phyloP scores from a whole-genome alignment of 1,140 invertebrate species.

The Melitaea cinxia region DNA sequence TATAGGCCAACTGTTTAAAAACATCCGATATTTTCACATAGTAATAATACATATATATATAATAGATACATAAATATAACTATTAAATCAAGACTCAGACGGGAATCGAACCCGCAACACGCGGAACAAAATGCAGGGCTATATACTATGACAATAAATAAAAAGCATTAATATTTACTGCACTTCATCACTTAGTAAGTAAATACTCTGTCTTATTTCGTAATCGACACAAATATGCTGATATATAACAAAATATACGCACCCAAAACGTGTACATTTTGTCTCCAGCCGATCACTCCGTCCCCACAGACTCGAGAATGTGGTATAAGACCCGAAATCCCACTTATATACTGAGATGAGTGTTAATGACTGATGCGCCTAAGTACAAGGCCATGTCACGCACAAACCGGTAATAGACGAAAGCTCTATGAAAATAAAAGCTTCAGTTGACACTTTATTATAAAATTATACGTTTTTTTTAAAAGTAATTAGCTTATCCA shows the following conservation, averaged over 20 bases:
- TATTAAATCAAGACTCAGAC: too few species aligned
- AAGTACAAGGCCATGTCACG: slow-evolving; percentile 47
- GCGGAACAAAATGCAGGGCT: too few species aligned
- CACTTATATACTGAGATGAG: slow-evolving; percentile 47
- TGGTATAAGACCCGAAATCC: slow-evolving; percentile 26
- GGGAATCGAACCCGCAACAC: too few species aligned
- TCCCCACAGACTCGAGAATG: slow-evolving; percentile 41
- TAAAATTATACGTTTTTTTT: neutral
- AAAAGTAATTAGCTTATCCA: too few species aligned
- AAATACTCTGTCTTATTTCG: neutral
- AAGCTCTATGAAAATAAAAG: slow-evolving; percentile 45
- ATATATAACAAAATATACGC: slow-evolving; percentile 29
- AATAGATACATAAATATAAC: too few species aligned
- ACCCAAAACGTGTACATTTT: slow-evolving; percentile 45
- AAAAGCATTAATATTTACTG: neutral
- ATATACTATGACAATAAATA: too few species aligned
- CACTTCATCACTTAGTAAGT: neutral
- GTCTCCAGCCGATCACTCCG: slow-evolving; percentile 21
- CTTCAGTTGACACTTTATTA: slow-evolving; percentile 14
- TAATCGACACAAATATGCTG: neutral
- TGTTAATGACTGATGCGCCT: slow-evolving; percentile 37
- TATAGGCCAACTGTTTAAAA: too few species aligned
- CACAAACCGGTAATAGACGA: slow-evolving; percentile 46
- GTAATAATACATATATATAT: too few species aligned
- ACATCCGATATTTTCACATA: too few species aligned